Percentiles rank a stretch among this genome's conserved stretches.
Conservation (phyloP, 1,140 invertebrate genomes). For the Cydia strobilella region DNA sequence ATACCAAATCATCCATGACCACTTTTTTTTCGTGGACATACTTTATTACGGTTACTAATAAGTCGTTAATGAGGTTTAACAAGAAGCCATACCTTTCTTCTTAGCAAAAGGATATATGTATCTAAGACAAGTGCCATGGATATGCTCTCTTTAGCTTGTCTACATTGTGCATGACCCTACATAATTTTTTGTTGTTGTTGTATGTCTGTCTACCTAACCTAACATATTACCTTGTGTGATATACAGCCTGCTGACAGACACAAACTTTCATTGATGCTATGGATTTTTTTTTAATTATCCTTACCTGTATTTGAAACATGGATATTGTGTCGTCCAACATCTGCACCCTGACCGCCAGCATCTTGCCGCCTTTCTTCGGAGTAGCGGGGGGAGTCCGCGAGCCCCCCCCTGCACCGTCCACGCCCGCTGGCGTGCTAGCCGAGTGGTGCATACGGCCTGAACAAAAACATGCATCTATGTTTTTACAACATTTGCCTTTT, state of each 20-base stretch:
- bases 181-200: too few relatives aligned
- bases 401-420: slow-evolving; percentile 83
- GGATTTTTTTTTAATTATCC: slow-evolving; percentile 37
- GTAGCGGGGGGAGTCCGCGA: slow-evolving; percentile 86
- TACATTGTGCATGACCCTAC: too few relatives aligned
- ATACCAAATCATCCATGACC: too few relatives aligned
- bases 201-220: too few relatives aligned
- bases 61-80: not conserved
- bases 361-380: slow-evolving; percentile 91
- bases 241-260: too few relatives aligned
- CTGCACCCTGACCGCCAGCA: slow-evolving; percentile 91
- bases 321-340: slow-evolving; percentile 94
- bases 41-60: too few relatives aligned
- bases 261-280: not conserved
- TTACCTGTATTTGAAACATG: slow-evolving; percentile 95
- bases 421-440: slow-evolving; percentile 89
- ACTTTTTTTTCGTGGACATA: too few relatives aligned
- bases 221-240: too few relatives aligned
- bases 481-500: not conserved
- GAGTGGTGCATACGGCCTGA: slow-evolving; percentile 88
- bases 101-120: too few relatives aligned
- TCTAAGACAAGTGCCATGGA: too few relatives aligned
- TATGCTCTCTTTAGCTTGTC: too few relatives aligned
- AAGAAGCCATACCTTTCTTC: too few relatives aligned
- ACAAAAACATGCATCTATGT: not conserved